phyloP scores from a whole-genome alignment of 92 coral and sea anemone genomes.

The Phenganax stokvisi region DNA sequence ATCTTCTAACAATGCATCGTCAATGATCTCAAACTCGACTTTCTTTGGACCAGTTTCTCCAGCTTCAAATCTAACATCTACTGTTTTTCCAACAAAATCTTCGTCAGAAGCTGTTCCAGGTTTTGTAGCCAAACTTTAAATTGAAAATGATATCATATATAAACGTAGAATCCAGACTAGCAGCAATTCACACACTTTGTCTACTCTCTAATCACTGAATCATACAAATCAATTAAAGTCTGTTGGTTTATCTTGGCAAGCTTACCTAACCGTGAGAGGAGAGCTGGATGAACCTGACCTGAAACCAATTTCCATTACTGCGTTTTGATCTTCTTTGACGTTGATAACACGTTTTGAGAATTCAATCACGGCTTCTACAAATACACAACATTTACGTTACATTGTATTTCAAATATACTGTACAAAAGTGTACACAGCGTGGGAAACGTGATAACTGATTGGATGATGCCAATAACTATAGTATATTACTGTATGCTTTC shows the following conservation, averaged over 20 bases:
- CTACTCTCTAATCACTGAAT: no score
- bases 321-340: constrained; percentile 23
- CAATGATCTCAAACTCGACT: constrained; percentile 9
- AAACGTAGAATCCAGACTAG: neutral
- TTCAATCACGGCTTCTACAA: constrained; percentile 13
- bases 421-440: no score
- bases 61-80: constrained; percentile 5
- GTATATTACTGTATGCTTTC: no score
- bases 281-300: constrained; percentile 9
- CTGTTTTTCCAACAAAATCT: neutral
- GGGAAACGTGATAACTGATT: no score
- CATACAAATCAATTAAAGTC: no score
- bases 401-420: neutral
- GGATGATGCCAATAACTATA: no score
- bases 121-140: constrained; percentile 6
- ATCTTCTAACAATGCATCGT: neutral
- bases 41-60: constrained; percentile 14
- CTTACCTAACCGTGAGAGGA: constrained; percentile 29
- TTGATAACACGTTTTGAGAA: constrained; percentile 15
- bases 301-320: constrained; percentile 1
- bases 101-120: constrained; percentile 2
- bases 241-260: no score
- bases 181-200: no score
- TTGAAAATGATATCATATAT: neutral
- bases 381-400: neutral